Percentiles rank a stretch among this genome's conserved stretches.
phyloP scores from a whole-genome alignment of 2,888 invertebrate genomes.

The Leucoptera coffeella region DNA sequence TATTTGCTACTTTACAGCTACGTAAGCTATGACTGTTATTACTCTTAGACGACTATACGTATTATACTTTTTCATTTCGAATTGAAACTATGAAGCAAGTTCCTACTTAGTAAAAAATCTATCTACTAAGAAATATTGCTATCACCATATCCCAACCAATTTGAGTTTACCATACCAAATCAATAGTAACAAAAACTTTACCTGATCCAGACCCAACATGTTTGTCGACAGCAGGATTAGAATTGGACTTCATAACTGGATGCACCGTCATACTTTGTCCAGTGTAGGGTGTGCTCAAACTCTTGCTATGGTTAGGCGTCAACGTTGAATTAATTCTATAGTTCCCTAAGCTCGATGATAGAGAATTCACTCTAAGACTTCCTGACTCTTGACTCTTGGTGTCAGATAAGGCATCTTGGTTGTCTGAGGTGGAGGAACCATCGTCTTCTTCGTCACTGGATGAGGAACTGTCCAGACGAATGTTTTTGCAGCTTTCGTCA shows the following conservation, averaged over 20 bases:
- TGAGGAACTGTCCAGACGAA: slow-evolving; percentile 58
- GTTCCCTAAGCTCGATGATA: slow-evolving; percentile 20
- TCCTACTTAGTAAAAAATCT: too few relatives aligned
- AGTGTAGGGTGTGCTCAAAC: slow-evolving; percentile 34
- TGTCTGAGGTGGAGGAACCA: slow-evolving; percentile 42
- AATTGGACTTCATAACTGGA: slow-evolving; percentile 45
- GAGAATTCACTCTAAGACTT: slow-evolving; percentile 15
- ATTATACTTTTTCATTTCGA: too few relatives aligned
- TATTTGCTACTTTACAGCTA: too few relatives aligned
- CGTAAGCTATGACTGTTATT: too few relatives aligned
- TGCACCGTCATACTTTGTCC: slow-evolving; percentile 33
- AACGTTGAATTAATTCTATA: slow-evolving; percentile 19
- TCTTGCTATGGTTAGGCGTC: slow-evolving; percentile 37
- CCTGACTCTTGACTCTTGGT: slow-evolving; percentile 25
- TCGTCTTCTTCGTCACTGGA: slow-evolving; percentile 64
- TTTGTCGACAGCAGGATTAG: slow-evolving; percentile 44
- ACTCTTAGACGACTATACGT: too few relatives aligned
- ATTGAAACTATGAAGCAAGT: too few relatives aligned
- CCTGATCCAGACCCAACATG: slow-evolving; percentile 44
- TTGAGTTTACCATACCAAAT: too few relatives aligned
- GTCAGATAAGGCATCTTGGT: slow-evolving; percentile 34
- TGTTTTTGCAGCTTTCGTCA: slow-evolving; percentile 48
- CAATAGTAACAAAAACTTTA: slow-evolving; percentile 10
- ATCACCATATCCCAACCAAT: too few relatives aligned
- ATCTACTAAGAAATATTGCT: too few relatives aligned